Conservation (phyloP, 2,113 vertebrate species). For the Rynchops niger region DNA sequence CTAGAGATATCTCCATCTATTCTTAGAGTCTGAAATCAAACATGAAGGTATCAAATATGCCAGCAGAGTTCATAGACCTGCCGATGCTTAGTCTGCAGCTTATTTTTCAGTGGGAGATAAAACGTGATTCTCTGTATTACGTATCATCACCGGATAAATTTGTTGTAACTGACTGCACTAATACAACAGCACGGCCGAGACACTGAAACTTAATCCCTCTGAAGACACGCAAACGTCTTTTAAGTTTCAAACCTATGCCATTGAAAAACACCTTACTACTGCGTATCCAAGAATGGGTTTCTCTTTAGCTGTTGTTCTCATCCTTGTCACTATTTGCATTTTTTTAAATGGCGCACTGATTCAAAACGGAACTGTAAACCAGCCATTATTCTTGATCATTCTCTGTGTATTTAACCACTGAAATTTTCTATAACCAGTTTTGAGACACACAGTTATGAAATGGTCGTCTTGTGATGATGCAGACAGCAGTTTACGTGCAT, state of each 20-base stretch:
- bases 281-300: neutral
- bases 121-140: neutral
- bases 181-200: neutral
- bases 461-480: slow-evolving; percentile 20
- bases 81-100: neutral
- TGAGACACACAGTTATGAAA: slow-evolving; percentile 54
- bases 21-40: neutral
- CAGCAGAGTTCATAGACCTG: neutral
- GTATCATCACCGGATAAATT: neutral
- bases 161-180: neutral
- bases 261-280: slow-evolving; percentile 29
- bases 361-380: slow-evolving; percentile 58
- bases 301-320: slow-evolving; percentile 47
- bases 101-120: neutral
- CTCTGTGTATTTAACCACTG: slow-evolving; percentile 50
- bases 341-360: slow-evolving; percentile 32
- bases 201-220: neutral
- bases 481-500: slow-evolving; percentile 46
- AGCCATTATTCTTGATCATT: slow-evolving; percentile 34
- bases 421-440: slow-evolving; percentile 51
- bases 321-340: slow-evolving; percentile 12
- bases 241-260: slow-evolving; percentile 53
- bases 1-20: neutral
- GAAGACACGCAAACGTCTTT: slow-evolving; percentile 11
- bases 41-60: neutral